Percentiles rank a stretch among this genome's conserved stretches.
Evolutionary conservation across 2,888 invertebrate genomes (phyloP).

Genomic region (Dorcus parallelipipedus): DNA sequence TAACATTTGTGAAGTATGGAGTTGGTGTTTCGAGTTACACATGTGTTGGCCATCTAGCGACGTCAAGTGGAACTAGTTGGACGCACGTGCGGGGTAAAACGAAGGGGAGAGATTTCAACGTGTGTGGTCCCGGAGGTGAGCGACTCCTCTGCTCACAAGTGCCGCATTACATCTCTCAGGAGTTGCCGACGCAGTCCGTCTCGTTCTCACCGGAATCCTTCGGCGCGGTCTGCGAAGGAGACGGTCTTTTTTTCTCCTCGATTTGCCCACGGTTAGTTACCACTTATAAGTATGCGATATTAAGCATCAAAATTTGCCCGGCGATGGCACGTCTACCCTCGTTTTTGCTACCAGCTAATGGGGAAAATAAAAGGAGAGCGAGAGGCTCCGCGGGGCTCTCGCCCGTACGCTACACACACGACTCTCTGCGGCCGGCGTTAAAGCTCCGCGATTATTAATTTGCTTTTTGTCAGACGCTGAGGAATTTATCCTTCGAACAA

Average conservation of each 20-base stretch:
- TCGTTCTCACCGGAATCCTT: conserved; percentile 27
- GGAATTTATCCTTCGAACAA: too few relatives aligned
- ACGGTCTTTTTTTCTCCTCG: conserved; percentile 11
- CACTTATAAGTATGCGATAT: conserved; percentile 2
- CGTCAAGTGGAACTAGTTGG: conserved; percentile 21
- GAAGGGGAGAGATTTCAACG: conserved; percentile 36
- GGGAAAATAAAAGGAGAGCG: not conserved
- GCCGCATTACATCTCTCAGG: conserved; percentile 39
- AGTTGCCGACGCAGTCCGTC: conserved; percentile 30
- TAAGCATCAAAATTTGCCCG: conserved; percentile 1
- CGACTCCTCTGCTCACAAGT: conserved; percentile 45
- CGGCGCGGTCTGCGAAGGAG: conserved; percentile 17
- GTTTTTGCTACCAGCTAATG: conserved; percentile 5
- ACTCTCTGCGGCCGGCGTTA: too few relatives aligned
- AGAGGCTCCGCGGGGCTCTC: not conserved
- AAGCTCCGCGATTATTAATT: too few relatives aligned
- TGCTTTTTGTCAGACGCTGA: too few relatives aligned
- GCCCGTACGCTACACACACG: too few relatives aligned
- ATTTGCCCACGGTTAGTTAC: conserved; percentile 13
- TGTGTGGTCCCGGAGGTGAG: conserved; percentile 49
- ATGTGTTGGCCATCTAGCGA: conserved; percentile 31
- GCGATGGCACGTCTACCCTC: conserved; percentile 6
- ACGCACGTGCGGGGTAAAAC: conserved; percentile 16
- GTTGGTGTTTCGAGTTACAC: too few relatives aligned
- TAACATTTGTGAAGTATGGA: too few relatives aligned